phyloP scores from a whole-genome alignment of 2,888 invertebrate species.

The Thyatira batis region DNA sequence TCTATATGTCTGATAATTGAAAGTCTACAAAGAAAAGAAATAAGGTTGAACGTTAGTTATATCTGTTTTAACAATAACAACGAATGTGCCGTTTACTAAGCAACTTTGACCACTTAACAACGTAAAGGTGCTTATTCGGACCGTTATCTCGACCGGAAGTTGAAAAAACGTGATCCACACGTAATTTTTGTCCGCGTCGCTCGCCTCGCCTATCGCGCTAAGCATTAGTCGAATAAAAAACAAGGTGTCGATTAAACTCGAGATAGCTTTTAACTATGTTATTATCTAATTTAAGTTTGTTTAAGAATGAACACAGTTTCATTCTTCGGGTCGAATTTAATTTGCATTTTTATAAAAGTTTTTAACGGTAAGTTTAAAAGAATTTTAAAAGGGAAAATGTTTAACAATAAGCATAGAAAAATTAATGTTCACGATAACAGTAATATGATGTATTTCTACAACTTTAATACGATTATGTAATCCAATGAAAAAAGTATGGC shows the following conservation, averaged over 20 bases:
- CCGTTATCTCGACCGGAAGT: slow-evolving; percentile 76
- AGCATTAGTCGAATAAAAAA: slow-evolving; percentile 72
- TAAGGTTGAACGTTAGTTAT: slow-evolving; percentile 35
- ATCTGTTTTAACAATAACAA: slow-evolving; percentile 49
- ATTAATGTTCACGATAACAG: not conserved
- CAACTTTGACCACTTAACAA: slow-evolving; percentile 67
- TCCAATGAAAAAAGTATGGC: slow-evolving; percentile 9
- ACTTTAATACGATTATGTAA: slow-evolving; percentile 20
- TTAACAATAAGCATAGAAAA: not conserved
- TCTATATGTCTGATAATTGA: slow-evolving; percentile 70
- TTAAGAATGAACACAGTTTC: slow-evolving; percentile 47
- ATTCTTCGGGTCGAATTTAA: slow-evolving; percentile 31
- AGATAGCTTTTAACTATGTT: slow-evolving; percentile 69
- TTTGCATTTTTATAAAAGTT: slow-evolving; percentile 38
- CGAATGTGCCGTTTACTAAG: slow-evolving; percentile 55
- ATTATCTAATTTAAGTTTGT: slow-evolving; percentile 68
- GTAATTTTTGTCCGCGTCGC: slow-evolving; percentile 65
- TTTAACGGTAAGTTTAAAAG: not conserved
- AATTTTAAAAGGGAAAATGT: not conserved
- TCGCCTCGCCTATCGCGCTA: slow-evolving; percentile 47
- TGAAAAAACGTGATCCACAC: slow-evolving; percentile 66
- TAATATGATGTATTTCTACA: not conserved
- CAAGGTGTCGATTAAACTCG: slow-evolving; percentile 69
- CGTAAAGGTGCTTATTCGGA: slow-evolving; percentile 71
- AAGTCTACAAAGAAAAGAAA: slow-evolving; percentile 43